These are phyloP conservation scores for Urocitellus parryii DNA, from an alignment of 2,113 vertebrate species.

Conservation along the genomic window DNA sequence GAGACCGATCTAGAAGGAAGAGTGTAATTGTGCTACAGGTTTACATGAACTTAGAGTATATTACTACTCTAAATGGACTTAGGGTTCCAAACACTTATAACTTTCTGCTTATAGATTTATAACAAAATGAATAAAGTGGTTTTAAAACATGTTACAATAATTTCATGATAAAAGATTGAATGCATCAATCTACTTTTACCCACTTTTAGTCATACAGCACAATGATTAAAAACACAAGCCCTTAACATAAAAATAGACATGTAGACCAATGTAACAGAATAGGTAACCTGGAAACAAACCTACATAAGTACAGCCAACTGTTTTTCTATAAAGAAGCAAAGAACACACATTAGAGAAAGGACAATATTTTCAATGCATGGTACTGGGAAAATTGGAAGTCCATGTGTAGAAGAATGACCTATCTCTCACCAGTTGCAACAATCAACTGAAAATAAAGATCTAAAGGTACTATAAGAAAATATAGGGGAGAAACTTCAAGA, in stretches of 20 bases:
- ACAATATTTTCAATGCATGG: background rate
- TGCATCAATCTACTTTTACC: background rate
- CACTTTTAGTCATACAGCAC: background rate
- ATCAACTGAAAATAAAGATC: background rate
- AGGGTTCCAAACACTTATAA: background rate
- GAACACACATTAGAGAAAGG: background rate
- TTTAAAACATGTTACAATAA: constrained; percentile 36
- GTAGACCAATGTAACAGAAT: background rate
- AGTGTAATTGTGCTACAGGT: background rate
- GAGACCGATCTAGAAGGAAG: constrained; percentile 7
- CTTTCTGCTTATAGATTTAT: background rate
- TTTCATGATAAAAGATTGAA: background rate
- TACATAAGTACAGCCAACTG: background rate
- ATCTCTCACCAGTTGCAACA: background rate
- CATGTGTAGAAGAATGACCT: background rate
- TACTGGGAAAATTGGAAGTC: background rate
- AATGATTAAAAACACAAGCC: background rate
- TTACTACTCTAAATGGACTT: background rate
- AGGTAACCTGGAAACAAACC: background rate
- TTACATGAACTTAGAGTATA: background rate
- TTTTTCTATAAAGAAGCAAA: background rate
- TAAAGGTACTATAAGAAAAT: background rate
- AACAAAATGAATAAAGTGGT: background rate
- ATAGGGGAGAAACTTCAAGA: background rate
- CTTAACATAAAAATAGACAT: background rate